Percentiles rank a stretch among this genome's conserved stretches.
Evolutionary conservation across 2,797 vertebrate genomes (phyloP).

Genomic region (Labeo calbasu): DNA sequence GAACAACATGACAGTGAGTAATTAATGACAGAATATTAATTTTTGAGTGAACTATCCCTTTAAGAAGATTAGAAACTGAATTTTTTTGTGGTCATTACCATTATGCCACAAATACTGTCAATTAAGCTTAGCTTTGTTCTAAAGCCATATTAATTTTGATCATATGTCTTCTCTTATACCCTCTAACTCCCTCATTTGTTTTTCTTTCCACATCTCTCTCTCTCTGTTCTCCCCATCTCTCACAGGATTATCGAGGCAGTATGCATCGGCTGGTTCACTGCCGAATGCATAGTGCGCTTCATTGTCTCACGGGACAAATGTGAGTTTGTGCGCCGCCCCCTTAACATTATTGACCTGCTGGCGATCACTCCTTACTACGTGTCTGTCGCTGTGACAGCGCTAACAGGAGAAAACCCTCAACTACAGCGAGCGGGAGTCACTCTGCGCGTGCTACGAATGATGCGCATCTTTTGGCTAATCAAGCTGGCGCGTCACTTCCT

Average conservation of each 20-base stretch:
- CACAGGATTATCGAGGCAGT: slow-evolving; percentile 97
- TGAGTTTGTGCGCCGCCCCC: slow-evolving; percentile 93
- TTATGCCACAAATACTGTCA: neutral
- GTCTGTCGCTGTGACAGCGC: slow-evolving; percentile 86
- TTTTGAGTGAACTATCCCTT: too few species aligned
- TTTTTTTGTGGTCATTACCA: neutral
- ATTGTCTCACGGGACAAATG: slow-evolving; percentile 96
- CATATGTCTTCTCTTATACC: slow-evolving; percentile 41
- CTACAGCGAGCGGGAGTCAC: slow-evolving; percentile 94
- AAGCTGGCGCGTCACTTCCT: slow-evolving; percentile 98
- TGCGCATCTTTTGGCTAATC: slow-evolving; percentile 99
- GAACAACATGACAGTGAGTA: too few species aligned
- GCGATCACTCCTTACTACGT: slow-evolving; percentile 98
- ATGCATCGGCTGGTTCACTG: slow-evolving; percentile 99
- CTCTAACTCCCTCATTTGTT: slow-evolving; percentile 9
- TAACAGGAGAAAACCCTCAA: slow-evolving; percentile 91
- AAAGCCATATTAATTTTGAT: neutral
- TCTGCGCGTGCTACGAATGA: slow-evolving; percentile 95
- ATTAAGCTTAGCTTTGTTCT: neutral
- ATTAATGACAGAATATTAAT: too few species aligned
- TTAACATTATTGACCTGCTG: slow-evolving; percentile 97
- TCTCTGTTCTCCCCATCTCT: slow-evolving; percentile 34
- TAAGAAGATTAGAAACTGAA: neutral
- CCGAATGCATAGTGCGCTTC: slow-evolving; percentile 96
- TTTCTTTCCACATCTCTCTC: slow-evolving; percentile 17